phyloP scores from a whole-genome alignment of 2,888 invertebrate species.

The Tachina grossa region DNA sequence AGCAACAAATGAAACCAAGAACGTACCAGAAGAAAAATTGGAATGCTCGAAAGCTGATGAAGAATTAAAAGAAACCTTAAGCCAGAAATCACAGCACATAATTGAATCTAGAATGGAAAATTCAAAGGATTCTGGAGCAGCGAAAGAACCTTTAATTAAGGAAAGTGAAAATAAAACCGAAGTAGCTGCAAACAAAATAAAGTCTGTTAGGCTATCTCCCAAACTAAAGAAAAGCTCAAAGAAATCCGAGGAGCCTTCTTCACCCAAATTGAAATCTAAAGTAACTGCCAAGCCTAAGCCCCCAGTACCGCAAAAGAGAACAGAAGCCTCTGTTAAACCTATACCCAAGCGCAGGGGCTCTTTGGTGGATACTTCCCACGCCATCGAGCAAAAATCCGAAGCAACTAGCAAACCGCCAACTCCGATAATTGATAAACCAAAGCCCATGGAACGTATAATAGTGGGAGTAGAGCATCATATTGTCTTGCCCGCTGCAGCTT shows the following conservation, averaged over 20 bases:
- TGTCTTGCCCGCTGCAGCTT: constrained; percentile 41
- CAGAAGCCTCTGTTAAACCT: constrained; percentile 71
- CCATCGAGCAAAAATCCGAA: constrained; percentile 42
- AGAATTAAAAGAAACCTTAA: neutral
- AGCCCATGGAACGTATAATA: constrained; percentile 81
- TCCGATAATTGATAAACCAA: constrained; percentile 71
- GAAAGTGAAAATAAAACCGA: neutral
- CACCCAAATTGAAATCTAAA: constrained; percentile 45
- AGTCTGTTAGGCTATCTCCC: constrained; percentile 63
- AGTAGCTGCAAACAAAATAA: constrained; percentile 2
- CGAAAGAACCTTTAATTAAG: neutral
- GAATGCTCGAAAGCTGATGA: neutral
- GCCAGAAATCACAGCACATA: neutral
- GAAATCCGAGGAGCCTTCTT: constrained; percentile 55
- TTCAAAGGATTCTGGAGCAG: neutral
- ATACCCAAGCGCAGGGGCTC: constrained; percentile 75
- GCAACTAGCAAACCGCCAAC: constrained; percentile 38
- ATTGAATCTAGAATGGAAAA: neutral
- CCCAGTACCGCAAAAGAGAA: constrained; percentile 77
- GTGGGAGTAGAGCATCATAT: constrained; percentile 79
- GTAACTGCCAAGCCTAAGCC: constrained; percentile 66
- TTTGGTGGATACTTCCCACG: constrained; percentile 47
- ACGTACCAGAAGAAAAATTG: neutral
- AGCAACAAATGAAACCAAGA: neutral
- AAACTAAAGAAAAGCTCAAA: constrained; percentile 64